phyloP scores from a whole-genome alignment of 2,888 invertebrate species.

The Ophion slaviceki region DNA sequence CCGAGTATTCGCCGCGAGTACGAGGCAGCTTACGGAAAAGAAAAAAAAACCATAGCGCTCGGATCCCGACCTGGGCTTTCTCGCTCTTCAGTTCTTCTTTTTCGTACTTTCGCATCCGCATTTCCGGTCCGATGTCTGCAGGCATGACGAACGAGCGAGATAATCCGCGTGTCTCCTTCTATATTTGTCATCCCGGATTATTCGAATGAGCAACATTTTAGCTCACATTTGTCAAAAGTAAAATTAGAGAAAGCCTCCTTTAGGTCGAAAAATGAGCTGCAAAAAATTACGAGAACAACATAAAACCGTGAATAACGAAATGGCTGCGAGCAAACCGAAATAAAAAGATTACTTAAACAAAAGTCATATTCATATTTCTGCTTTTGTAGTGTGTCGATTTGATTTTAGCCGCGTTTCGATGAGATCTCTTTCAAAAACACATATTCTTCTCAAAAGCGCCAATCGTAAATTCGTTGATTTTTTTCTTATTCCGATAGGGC shows the following conservation, averaged over 20 bases:
- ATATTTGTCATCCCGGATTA: conserved; percentile 23
- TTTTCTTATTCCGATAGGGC: conserved; percentile 77
- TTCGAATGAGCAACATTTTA: background rate
- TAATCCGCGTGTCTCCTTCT: conserved; percentile 55
- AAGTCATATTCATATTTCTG: too few relatives aligned
- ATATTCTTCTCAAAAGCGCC: background rate
- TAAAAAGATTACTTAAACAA: too few relatives aligned
- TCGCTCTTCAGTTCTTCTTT: conserved; percentile 57
- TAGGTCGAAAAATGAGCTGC: background rate
- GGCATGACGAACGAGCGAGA: conserved; percentile 53
- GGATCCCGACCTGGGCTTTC: conserved; percentile 78
- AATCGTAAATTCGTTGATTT: conserved; percentile 1
- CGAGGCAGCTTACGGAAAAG: conserved; percentile 65
- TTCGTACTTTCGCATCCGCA: conserved; percentile 45
- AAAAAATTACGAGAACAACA: background rate
- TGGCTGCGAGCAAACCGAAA: too few relatives aligned
- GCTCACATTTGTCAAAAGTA: background rate
- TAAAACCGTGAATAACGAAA: too few relatives aligned
- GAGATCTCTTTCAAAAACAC: too few relatives aligned
- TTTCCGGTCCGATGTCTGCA: conserved; percentile 4
- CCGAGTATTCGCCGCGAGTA: conserved; percentile 15
- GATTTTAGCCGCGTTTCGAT: background rate
- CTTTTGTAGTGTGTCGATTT: too few relatives aligned
- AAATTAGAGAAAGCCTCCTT: background rate
- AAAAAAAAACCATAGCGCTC: conserved; percentile 32